phyloP scores from a whole-genome alignment of 2,797 vertebrate genomes.

The Leontocebus nigricollis region DNA sequence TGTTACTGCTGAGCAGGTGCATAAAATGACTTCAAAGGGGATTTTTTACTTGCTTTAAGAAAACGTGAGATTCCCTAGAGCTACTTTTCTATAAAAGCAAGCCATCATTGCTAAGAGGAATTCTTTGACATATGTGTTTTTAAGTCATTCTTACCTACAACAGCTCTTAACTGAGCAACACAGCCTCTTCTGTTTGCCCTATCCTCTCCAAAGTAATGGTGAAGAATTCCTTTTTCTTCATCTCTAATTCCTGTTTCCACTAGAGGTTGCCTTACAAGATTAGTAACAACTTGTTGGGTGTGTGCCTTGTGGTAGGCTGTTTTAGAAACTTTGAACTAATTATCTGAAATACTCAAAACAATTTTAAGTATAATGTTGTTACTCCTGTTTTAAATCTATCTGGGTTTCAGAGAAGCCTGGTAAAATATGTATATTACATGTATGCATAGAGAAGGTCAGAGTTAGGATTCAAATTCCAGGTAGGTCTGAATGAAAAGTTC shows the following conservation, averaged over 20 bases:
- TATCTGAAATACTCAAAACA: conserved; percentile 5
- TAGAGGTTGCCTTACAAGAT: conserved; percentile 10
- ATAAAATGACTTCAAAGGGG: background rate
- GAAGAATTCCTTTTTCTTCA: background rate
- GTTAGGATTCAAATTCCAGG: background rate
- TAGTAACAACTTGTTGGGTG: background rate
- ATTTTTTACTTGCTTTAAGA: conserved; percentile 20
- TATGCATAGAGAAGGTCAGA: background rate
- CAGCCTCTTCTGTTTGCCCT: background rate
- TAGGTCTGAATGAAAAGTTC: background rate
- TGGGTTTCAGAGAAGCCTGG: background rate
- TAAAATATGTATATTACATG: background rate
- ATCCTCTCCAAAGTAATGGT: conserved; percentile 28
- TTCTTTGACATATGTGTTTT: background rate
- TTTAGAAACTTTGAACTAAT: conserved; percentile 35
- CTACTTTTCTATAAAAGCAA: conserved; percentile 27
- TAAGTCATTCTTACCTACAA: conserved; percentile 26
- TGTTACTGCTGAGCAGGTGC: conserved; percentile 17
- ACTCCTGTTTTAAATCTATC: conserved; percentile 2
- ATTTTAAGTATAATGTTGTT: conserved; percentile 2
- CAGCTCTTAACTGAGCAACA: background rate
- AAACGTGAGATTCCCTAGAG: background rate
- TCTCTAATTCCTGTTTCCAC: background rate
- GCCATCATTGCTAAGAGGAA: background rate
- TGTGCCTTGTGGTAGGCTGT: background rate